These are phyloP conservation scores for Clivina fossor DNA, from an alignment of 2,888 invertebrate species.

Conservation along the genomic window DNA sequence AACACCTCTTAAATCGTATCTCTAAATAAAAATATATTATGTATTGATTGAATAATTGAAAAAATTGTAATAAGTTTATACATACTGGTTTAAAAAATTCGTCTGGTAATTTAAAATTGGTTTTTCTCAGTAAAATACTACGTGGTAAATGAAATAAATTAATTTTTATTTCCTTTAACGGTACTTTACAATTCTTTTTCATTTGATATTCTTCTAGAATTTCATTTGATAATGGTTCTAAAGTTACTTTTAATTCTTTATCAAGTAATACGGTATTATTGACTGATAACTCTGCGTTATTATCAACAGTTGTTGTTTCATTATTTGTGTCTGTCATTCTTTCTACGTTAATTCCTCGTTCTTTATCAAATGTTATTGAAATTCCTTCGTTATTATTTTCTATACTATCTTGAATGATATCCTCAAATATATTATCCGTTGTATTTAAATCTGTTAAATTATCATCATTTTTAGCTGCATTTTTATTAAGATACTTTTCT, in stretches of 20 bases:
- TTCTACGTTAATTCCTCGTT: not conserved
- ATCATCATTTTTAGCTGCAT: not conserved
- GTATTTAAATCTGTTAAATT: conserved; percentile 1
- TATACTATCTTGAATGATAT: not conserved
- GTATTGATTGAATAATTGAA: not conserved
- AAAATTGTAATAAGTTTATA: not conserved
- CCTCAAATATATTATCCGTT: not conserved
- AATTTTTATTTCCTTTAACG: conserved; percentile 1
- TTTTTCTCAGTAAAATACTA: not conserved
- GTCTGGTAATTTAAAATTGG: conserved; percentile 2
- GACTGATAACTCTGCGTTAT: not conserved
- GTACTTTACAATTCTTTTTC: not conserved
- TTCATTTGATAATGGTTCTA: not conserved
- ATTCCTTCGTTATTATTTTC: too few relatives aligned
- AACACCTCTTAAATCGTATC: not conserved
- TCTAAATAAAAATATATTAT: conserved; percentile 1
- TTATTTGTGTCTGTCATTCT: not conserved
- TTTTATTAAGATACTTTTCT: conserved; percentile 20
- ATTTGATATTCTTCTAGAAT: not conserved
- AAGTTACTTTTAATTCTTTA: not conserved
- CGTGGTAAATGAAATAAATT: conserved; percentile 6
- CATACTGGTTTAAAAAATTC: not conserved
- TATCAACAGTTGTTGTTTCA: not conserved
- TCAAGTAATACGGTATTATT: not conserved
- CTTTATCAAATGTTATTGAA: too few relatives aligned